Percentiles rank a stretch among this genome's conserved stretches.
phyloP scores from a whole-genome alignment of 2,113 vertebrate genomes.

The Lates calcarifer region DNA sequence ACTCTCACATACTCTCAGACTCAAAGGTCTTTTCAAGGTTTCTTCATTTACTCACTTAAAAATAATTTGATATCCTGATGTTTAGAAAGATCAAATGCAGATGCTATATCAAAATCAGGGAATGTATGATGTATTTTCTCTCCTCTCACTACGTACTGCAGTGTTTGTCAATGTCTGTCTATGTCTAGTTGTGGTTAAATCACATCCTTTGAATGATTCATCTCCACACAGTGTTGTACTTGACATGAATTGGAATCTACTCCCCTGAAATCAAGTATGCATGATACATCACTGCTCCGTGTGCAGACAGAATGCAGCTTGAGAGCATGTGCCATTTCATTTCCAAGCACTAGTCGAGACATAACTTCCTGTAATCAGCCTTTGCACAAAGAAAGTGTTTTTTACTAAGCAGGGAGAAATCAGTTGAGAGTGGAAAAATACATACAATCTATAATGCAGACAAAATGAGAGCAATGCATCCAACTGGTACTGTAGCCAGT shows the following conservation, averaged over 20 bases:
- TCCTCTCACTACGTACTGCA: no score
- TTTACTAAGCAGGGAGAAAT: background rate
- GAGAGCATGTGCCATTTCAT: background rate
- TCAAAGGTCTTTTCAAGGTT: no score
- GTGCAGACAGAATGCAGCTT: background rate
- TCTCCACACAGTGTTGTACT: background rate
- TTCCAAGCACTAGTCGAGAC: constrained; percentile 8
- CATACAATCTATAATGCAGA: constrained; percentile 43
- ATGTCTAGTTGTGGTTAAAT: background rate
- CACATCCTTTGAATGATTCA: background rate
- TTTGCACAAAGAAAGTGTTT: constrained; percentile 1
- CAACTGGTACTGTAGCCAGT: constrained; percentile 42
- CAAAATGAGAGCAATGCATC: constrained; percentile 11
- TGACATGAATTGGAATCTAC: no score
- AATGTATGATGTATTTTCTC: no score
- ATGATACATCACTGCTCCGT: no score
- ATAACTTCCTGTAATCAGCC: constrained; percentile 31
- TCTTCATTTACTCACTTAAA: no score
- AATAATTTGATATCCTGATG: no score
- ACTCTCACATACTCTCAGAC: no score
- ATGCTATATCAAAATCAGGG: no score
- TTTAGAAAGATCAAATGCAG: no score
- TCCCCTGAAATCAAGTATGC: no score
- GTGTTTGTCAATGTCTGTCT: no score
- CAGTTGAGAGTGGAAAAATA: constrained; percentile 36